These are phyloP conservation scores for Gallinago undulata DNA, from an alignment of 2,113 vertebrate species.

Conservation along the genomic window DNA sequence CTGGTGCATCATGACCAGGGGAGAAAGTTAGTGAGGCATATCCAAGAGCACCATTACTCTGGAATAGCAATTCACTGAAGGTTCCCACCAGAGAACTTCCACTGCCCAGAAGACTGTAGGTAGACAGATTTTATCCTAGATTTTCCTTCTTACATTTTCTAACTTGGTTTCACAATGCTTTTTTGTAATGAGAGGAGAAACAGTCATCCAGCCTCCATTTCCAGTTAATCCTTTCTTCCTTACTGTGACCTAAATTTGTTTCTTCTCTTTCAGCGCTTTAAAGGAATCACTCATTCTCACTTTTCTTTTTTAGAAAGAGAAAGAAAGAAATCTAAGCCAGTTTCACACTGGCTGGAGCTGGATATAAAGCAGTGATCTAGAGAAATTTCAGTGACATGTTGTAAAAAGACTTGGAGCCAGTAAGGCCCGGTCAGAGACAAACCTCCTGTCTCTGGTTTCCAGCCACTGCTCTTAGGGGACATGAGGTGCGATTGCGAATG, in stretches of 20 bases:
- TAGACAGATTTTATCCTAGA: not conserved
- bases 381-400: constrained; percentile 5
- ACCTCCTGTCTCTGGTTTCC: constrained; percentile 39
- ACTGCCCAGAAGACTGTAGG: not conserved
- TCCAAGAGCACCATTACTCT: not conserved
- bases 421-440: not conserved
- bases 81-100: not conserved
- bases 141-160: not conserved
- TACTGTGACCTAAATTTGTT: not conserved
- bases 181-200: not conserved
- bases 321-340: constrained; percentile 1
- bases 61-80: not conserved
- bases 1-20: fast-evolving
- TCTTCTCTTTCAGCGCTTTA: not conserved
- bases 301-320: not conserved
- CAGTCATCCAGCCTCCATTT: not conserved
- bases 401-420: constrained; percentile 16
- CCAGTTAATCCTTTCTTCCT: constrained; percentile 1
- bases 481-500: constrained; percentile 28
- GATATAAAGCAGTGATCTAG: constrained; percentile 6
- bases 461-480: constrained; percentile 19
- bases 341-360: not conserved
- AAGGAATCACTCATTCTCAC: not conserved
- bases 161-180: not conserved
- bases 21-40: not conserved